Evolutionary conservation across 2,888 invertebrate species (phyloP).

Genomic region (Heliconius charithonia): DNA sequence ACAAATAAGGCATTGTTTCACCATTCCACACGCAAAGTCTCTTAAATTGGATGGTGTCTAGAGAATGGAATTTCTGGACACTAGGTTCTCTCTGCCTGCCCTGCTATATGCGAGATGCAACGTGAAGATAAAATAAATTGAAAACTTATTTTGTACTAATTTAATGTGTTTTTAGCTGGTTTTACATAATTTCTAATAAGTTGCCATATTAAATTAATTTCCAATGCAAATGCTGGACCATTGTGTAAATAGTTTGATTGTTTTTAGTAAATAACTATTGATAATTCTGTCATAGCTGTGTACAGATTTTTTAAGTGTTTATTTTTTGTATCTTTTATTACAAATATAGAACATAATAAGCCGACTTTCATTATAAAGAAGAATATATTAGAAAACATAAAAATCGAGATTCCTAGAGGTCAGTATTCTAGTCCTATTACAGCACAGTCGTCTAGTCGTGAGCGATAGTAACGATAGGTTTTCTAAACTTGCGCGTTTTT

Average conservation of each 20-base stretch:
- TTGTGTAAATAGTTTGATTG: constrained; percentile 42
- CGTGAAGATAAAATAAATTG: constrained; percentile 5
- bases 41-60: not conserved
- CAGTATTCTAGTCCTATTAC: too few species aligned
- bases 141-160: not conserved
- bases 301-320: constrained; percentile 49
- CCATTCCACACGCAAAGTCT: not conserved
- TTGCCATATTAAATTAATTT: constrained; percentile 38
- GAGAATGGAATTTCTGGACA: too few species aligned
- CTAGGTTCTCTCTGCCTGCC: too few species aligned
- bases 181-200: constrained; percentile 16
- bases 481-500: too few species aligned
- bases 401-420: too few species aligned
- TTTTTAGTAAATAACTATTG: constrained; percentile 44
- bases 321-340: constrained; percentile 46
- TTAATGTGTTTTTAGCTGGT: not conserved
- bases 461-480: too few species aligned
- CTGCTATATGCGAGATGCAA: too few species aligned
- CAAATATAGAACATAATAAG: constrained; percentile 34
- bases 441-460: too few species aligned
- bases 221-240: constrained; percentile 27
- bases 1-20: too few species aligned
- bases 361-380: constrained; percentile 31
- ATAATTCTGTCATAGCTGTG: constrained; percentile 43
- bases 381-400: too few species aligned